These are phyloP conservation scores for Labeo catla DNA, from an alignment of 2,113 vertebrate genomes.

Conservation along the genomic window DNA sequence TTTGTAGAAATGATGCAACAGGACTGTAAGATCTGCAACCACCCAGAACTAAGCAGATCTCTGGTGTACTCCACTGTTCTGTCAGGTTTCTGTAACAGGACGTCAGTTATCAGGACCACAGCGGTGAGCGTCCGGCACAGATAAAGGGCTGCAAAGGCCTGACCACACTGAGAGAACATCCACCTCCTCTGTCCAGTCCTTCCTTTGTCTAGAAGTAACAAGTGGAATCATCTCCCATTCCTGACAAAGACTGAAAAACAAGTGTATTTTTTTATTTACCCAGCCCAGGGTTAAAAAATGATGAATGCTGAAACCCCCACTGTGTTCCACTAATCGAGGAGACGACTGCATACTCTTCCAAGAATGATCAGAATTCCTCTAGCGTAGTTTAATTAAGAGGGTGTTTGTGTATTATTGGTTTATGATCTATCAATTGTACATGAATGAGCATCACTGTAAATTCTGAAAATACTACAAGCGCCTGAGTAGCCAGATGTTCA, in stretches of 20 bases:
- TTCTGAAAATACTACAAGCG: not conserved
- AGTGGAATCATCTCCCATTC: not conserved
- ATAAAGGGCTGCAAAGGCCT: not conserved
- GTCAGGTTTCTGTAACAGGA: not conserved
- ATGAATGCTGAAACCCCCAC: not conserved
- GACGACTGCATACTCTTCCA: not conserved
- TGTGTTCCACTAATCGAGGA: not conserved
- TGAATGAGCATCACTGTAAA: not conserved
- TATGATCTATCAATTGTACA: not conserved
- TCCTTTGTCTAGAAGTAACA: not conserved
- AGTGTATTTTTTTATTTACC: not conserved
- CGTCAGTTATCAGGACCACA: slow-evolving; percentile 7
- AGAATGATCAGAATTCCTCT: not conserved
- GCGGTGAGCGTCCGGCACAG: not conserved
- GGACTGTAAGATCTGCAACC: not conserved
- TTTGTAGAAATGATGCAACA: slow-evolving; percentile 4
- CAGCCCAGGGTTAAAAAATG: not conserved
- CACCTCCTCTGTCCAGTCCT: not conserved
- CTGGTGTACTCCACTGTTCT: not conserved
- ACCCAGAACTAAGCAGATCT: not conserved
- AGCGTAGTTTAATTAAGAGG: not conserved
- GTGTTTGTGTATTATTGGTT: not conserved
- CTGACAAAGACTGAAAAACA: not conserved
- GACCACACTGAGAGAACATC: slow-evolving; percentile 10
- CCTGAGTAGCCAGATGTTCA: not conserved